phyloP scores from a whole-genome alignment of 2,888 invertebrate species.

The Drosophila paramelanica region DNA sequence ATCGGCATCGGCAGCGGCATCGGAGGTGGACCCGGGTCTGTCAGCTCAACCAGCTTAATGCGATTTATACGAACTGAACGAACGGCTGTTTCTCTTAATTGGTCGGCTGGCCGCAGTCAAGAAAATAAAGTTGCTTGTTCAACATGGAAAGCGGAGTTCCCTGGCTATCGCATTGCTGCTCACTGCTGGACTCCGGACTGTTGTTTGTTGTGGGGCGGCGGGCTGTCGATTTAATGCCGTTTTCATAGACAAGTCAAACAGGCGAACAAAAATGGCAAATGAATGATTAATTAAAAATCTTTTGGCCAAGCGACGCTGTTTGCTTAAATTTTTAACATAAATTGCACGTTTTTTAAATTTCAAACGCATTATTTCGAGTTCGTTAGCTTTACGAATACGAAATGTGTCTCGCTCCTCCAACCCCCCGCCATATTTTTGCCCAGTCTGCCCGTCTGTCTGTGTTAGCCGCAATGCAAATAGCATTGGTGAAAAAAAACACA shows the following conservation, averaged over 20 bases:
- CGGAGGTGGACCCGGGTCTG: constrained; percentile 23
- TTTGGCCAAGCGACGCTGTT: constrained; percentile 43
- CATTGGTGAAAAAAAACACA: constrained; percentile 51
- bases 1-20: too few species aligned
- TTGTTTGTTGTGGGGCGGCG: background rate
- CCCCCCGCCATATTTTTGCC: constrained; percentile 4
- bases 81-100: constrained; percentile 70
- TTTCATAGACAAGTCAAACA: constrained; percentile 81
- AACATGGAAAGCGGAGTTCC: constrained; percentile 47
- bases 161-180: background rate
- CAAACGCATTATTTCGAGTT: constrained; percentile 85
- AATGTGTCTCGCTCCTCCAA: constrained; percentile 47
- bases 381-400: constrained; percentile 83
- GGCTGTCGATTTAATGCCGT: constrained; percentile 71
- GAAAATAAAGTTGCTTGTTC: constrained; percentile 72
- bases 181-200: background rate
- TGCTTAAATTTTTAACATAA: constrained; percentile 76
- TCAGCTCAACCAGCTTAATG: constrained; percentile 70
- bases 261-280: constrained; percentile 54
- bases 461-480: constrained; percentile 73
- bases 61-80: constrained; percentile 77
- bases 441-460: constrained; percentile 22
- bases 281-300: constrained; percentile 72
- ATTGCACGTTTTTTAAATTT: constrained; percentile 81
- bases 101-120: constrained; percentile 76